These are phyloP conservation scores for Lycopodina hypogea DNA, from an alignment of 37 sponge, comb jelly and placozoan genomes.

Conservation along the genomic window DNA sequence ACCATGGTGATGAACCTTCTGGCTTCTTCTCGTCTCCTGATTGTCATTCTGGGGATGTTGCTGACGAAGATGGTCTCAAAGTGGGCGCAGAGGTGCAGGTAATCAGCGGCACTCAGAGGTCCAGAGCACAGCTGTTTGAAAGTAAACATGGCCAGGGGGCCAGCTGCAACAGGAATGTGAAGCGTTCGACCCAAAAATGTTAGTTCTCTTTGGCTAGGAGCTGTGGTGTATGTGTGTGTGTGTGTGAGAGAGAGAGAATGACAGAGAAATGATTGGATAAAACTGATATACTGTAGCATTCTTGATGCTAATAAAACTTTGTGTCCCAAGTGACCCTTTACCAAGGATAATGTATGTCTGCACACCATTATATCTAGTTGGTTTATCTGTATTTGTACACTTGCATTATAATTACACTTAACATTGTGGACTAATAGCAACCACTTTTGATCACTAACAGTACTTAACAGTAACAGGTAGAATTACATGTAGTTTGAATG, in stretches of 20 bases:
- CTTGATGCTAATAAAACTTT: too few relatives aligned
- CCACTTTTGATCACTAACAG: too few relatives aligned
- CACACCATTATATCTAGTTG: too few relatives aligned
- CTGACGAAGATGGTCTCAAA: conserved; percentile 65
- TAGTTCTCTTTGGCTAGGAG: conserved; percentile 18
- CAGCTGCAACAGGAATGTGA: conserved; percentile 46
- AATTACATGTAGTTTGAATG: too few relatives aligned
- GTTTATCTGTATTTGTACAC: too few relatives aligned
- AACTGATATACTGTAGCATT: not conserved
- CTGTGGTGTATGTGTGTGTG: too few relatives aligned
- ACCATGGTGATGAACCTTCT: conserved; percentile 82
- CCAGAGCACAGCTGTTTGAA: conserved; percentile 67
- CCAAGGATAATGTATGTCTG: too few relatives aligned
- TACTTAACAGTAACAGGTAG: too few relatives aligned
- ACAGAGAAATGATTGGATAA: not conserved
- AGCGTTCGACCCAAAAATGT: conserved; percentile 69
- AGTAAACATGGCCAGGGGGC: conserved; percentile 47
- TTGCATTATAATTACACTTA: too few relatives aligned
- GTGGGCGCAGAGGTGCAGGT: conserved; percentile 60
- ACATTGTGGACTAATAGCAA: too few relatives aligned
- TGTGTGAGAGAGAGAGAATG: conserved; percentile 2
- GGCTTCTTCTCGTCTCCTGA: conserved; percentile 51
- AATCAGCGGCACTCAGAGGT: conserved; percentile 81
- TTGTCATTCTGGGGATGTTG: conserved; percentile 70
- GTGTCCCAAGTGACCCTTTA: too few relatives aligned